These are phyloP conservation scores for Prunella himalayana DNA, from an alignment of 2,113 vertebrate species.

Conservation along the genomic window DNA sequence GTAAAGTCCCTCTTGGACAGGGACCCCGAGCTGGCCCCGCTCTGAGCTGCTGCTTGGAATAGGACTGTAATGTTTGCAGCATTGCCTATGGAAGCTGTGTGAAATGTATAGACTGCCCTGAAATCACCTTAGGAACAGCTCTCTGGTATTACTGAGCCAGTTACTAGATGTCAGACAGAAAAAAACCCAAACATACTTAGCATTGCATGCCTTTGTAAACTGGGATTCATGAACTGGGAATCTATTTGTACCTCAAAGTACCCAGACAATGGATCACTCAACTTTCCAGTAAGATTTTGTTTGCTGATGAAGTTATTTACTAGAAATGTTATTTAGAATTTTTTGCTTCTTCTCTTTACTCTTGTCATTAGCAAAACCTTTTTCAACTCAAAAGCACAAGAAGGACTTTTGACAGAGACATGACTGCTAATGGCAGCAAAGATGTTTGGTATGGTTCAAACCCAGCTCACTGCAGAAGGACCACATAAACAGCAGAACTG, in stretches of 20 bases:
- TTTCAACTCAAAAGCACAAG: background rate
- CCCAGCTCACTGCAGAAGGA: background rate
- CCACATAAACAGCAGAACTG: background rate
- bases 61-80: background rate
- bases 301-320: background rate
- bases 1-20: background rate
- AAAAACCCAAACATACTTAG: background rate
- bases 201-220: background rate
- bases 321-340: background rate
- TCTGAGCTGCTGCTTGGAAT: background rate
- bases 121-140: background rate
- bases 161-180: background rate
- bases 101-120: background rate
- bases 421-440: background rate
- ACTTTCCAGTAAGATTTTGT: background rate
- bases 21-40: fast-evolving
- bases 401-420: background rate
- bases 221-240: background rate
- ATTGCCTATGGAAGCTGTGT: background rate
- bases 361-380: background rate
- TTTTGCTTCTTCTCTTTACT: background rate
- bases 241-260: background rate
- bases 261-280: fast-evolving
- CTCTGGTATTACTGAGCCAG: background rate
- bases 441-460: background rate